phyloP scores from a whole-genome alignment of 2,888 invertebrate genomes.

The Nematopogon swammerdamellus region DNA sequence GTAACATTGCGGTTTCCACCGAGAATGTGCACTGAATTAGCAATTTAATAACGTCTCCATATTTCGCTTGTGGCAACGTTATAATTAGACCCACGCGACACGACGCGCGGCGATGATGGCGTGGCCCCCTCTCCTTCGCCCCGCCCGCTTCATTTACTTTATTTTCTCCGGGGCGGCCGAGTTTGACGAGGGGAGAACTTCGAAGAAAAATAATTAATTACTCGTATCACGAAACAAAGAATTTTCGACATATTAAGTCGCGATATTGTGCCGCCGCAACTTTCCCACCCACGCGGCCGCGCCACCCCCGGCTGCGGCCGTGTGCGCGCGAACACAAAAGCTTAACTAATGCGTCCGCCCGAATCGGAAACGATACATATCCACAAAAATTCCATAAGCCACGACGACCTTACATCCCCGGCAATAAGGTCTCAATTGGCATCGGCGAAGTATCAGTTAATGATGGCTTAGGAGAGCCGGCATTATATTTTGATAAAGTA shows the following conservation, averaged over 20 bases:
- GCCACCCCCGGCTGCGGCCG: not conserved
- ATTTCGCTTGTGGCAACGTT: too few relatives aligned
- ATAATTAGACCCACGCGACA: too few relatives aligned
- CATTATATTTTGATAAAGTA: not conserved
- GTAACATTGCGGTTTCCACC: too few relatives aligned
- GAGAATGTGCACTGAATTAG: too few relatives aligned
- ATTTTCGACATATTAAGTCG: not conserved
- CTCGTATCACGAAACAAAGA: not conserved
- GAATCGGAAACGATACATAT: not conserved
- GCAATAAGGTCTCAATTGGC: not conserved
- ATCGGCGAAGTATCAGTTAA: not conserved
- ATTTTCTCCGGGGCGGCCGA: too few relatives aligned
- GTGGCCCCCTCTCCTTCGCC: too few relatives aligned
- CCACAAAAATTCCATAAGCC: not conserved
- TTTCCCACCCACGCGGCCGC: too few relatives aligned
- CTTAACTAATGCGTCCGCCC: not conserved
- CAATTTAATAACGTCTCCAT: too few relatives aligned
- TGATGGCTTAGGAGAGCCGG: not conserved
- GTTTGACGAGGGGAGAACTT: not conserved
- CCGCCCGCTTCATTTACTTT: too few relatives aligned
- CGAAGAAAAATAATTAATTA: not conserved
- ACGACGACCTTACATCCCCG: too few relatives aligned
- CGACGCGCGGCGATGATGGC: too few relatives aligned
- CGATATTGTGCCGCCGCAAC: not conserved
- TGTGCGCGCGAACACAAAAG: not conserved